Percentiles rank a stretch among this genome's conserved stretches.
Conservation (phyloP, 2,888 invertebrate species). For the Hyposoter didymator region DNA sequence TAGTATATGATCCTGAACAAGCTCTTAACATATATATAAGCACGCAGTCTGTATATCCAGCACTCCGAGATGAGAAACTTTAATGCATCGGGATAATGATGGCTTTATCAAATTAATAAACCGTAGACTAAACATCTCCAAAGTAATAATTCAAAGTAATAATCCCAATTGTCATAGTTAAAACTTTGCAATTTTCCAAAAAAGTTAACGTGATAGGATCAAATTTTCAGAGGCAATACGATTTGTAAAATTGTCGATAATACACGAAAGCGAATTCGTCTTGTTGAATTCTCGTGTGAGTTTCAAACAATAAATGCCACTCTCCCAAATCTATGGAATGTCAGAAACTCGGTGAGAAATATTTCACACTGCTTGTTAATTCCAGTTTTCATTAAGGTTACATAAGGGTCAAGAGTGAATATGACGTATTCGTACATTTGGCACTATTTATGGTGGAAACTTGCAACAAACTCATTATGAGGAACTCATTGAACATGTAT, state of each 20-base stretch:
- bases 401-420: not conserved
- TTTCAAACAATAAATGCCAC: not conserved
- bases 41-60: not conserved
- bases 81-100: constrained; percentile 29
- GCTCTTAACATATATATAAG: constrained; percentile 23
- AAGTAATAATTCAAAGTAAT: not conserved
- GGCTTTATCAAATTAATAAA: constrained; percentile 34
- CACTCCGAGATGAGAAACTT: constrained; percentile 16
- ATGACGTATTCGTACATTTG: not conserved
- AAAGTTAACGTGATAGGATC: no score
- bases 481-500: not conserved
- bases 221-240: no score
- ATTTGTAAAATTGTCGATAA: no score
- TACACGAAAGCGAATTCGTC: not conserved
- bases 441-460: not conserved
- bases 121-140: constrained; percentile 1
- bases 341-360: not conserved
- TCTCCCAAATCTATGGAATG: not conserved
- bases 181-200: not conserved
- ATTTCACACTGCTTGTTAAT: not conserved
- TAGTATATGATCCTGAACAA: constrained; percentile 58
- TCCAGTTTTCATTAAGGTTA: not conserved
- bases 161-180: not conserved
- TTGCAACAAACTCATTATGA: constrained; percentile 53
- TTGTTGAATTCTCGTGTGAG: not conserved